Evolutionary conservation across 2,888 invertebrate genomes (phyloP).

Genomic region (Agrotis puta): DNA sequence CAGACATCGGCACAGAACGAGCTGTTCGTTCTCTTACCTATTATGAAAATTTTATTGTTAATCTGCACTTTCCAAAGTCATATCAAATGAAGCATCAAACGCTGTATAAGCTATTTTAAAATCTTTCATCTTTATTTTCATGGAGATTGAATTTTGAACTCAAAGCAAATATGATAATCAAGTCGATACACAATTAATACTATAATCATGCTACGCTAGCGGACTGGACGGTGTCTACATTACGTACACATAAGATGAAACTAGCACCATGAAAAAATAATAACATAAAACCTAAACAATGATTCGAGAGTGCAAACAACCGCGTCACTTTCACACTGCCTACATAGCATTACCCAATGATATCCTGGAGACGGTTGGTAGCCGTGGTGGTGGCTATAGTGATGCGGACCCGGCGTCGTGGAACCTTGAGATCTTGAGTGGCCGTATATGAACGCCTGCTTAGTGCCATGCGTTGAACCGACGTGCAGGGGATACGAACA

Average conservation of each 20-base stretch:
- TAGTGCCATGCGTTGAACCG: constrained; percentile 92
- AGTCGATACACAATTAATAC: constrained; percentile 46
- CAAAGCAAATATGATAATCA: constrained; percentile 55
- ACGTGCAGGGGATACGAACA: constrained; percentile 97
- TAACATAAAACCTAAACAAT: constrained; percentile 74
- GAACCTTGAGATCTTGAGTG: constrained; percentile 92
- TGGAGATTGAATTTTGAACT: constrained; percentile 44
- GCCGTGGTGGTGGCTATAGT: constrained; percentile 92
- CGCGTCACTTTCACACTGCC: constrained; percentile 83
- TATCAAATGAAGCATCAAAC: constrained; percentile 14
- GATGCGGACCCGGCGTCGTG: constrained; percentile 92
- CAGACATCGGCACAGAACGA: constrained; percentile 97
- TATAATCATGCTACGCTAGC: constrained; percentile 81
- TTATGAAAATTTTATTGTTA: constrained; percentile 46
- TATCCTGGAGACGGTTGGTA: constrained; percentile 94
- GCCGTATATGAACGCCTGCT: constrained; percentile 91
- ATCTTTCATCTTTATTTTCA: constrained; percentile 34
- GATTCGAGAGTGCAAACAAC: constrained; percentile 78
- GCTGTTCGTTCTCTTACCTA: constrained; percentile 98
- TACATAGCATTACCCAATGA: constrained; percentile 93
- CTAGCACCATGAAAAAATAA: constrained; percentile 74
- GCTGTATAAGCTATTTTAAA: constrained; percentile 33
- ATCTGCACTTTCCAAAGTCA: constrained; percentile 10
- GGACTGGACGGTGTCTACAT: constrained; percentile 75
- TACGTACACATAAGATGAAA: constrained; percentile 76